phyloP scores from a whole-genome alignment of 2,797 vertebrate species.

The Myotis pilosus region DNA sequence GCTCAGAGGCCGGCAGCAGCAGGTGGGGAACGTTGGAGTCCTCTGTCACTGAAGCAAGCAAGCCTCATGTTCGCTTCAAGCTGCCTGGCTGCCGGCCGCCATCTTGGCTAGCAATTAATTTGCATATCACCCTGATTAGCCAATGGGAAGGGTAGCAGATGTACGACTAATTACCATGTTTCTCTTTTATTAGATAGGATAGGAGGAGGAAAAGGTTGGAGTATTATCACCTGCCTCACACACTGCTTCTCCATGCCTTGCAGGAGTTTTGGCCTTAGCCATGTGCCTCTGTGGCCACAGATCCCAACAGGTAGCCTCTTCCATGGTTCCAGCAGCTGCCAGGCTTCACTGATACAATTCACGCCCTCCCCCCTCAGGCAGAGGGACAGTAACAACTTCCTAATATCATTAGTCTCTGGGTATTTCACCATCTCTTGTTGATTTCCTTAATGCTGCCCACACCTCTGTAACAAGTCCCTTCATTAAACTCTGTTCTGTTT shows the following conservation, averaged over 20 bases:
- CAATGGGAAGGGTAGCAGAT: no score
- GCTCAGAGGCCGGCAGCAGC: no score
- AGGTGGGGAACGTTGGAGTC: no score
- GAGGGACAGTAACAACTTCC: neutral
- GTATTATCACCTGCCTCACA: neutral
- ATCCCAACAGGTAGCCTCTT: neutral
- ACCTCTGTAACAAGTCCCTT: neutral
- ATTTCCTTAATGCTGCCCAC: neutral
- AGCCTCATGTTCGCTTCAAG: no score
- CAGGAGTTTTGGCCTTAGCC: neutral
- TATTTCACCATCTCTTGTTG: neutral
- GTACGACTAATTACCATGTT: no score
- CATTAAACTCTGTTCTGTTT: conserved; percentile 14
- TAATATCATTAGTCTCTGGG: neutral
- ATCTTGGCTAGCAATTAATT: no score
- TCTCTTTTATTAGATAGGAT: no score
- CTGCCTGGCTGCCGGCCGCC: no score
- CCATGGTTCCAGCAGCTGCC: neutral
- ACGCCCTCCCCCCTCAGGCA: neutral
- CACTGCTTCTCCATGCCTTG: neutral
- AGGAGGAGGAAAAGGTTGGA: neutral
- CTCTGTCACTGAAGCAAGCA: no score
- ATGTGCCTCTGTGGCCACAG: neutral
- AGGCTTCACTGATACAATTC: neutral
- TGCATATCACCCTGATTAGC: no score